These are phyloP conservation scores for Monopterus albus DNA, from an alignment of 2,113 vertebrate species.

Conservation along the genomic window DNA sequence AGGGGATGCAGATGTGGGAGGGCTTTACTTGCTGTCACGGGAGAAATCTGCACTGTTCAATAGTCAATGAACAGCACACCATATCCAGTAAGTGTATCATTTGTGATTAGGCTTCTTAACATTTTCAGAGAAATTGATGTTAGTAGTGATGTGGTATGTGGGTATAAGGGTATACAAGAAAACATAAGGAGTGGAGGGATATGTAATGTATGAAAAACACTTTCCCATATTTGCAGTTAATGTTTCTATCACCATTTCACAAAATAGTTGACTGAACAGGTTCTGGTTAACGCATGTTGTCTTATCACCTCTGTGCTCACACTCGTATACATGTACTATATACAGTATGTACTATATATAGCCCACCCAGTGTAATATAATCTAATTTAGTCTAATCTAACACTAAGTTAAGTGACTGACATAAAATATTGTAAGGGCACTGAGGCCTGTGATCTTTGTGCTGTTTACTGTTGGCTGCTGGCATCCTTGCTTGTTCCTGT, in stretches of 20 bases:
- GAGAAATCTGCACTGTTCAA: slow-evolving; percentile 17
- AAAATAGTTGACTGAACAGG: background rate
- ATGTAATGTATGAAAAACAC: background rate
- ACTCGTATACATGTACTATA: too few species aligned
- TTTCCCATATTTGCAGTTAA: slow-evolving; percentile 34
- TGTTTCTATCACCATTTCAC: slow-evolving; percentile 35
- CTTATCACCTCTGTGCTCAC: background rate
- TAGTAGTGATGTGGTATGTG: background rate
- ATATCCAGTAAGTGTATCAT: slow-evolving; percentile 16
- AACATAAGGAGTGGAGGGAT: background rate
- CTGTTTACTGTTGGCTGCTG: background rate
- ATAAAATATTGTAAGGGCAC: background rate
- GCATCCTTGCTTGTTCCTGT: slow-evolving; percentile 4
- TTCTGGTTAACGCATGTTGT: background rate
- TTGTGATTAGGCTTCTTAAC: slow-evolving; percentile 8
- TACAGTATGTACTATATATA: too few species aligned
- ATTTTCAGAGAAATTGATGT: slow-evolving; percentile 17
- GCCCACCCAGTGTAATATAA: background rate
- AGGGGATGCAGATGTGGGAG: slow-evolving; percentile 6
- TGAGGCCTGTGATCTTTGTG: slow-evolving; percentile 5
- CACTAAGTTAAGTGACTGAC: background rate
- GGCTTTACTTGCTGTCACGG: background rate
- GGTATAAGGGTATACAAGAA: too few species aligned
- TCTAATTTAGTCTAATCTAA: too few species aligned
- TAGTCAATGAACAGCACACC: slow-evolving; percentile 32